A percentile compares a stretch with the other conserved stretches of the same genome.
These are phyloP conservation scores for Pipistrellus nathusii DNA, from an alignment of 2,797 vertebrate species.

Conservation along the genomic window DNA sequence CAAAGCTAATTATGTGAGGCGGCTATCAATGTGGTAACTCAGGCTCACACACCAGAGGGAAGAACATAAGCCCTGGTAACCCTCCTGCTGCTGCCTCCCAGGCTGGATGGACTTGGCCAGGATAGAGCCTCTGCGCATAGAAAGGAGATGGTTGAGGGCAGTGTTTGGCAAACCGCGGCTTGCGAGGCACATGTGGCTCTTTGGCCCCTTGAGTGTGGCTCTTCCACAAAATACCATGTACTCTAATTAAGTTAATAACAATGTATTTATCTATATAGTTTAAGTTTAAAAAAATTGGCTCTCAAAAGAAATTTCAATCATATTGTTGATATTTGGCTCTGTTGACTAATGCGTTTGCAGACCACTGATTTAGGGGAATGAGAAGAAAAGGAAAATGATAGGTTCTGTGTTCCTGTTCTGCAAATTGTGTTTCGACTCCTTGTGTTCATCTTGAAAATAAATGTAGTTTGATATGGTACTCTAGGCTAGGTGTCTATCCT, in stretches of 20 bases:
- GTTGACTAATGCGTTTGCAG: too few species aligned
- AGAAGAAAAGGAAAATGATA: not conserved
- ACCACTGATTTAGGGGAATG: not conserved
- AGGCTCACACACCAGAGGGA: not conserved
- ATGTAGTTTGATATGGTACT: not conserved
- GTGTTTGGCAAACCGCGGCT: too few species aligned
- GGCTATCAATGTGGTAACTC: not conserved
- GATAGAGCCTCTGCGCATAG: not conserved
- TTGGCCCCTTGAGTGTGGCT: too few species aligned
- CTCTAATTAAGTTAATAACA: too few species aligned
- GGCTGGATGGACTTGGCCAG: not conserved
- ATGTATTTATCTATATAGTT: too few species aligned
- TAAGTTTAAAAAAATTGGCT: too few species aligned
- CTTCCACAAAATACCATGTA: too few species aligned
- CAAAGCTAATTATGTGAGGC: slow-evolving; percentile 5
- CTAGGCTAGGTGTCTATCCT: not conserved
- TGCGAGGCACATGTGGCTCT: too few species aligned
- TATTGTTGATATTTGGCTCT: too few species aligned
- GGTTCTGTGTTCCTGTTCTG: not conserved
- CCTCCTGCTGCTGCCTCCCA: not conserved
- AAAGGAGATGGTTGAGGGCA: not conserved
- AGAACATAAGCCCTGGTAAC: not conserved
- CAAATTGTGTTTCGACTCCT: not conserved
- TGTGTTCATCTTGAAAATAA: slow-evolving; percentile 1
- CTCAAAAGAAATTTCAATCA: too few species aligned